These are phyloP conservation scores for Etia nguti DNA, from an alignment of 2,113 vertebrate genomes.

Conservation along the genomic window DNA sequence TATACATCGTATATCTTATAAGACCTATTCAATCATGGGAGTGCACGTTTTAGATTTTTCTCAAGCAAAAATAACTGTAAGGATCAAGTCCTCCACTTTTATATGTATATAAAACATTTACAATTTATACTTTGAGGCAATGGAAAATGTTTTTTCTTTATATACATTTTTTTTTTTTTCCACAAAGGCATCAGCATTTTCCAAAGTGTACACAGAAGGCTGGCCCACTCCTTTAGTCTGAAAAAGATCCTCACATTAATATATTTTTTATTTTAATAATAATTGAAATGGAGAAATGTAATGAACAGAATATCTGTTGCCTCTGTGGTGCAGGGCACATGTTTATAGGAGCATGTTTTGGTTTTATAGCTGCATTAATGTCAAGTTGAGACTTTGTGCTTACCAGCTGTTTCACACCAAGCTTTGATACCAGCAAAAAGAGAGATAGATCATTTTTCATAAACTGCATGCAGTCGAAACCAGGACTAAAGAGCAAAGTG, in stretches of 20 bases:
- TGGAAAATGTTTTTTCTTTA: not conserved
- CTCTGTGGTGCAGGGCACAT: not conserved
- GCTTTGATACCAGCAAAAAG: not conserved
- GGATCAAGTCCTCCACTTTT: not conserved
- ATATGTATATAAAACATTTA: not conserved
- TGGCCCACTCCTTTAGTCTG: not conserved
- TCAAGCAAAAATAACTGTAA: not conserved
- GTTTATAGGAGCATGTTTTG: not conserved
- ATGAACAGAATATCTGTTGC: not conserved
- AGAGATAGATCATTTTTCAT: too few relatives aligned
- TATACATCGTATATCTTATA: not conserved
- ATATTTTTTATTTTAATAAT: fast-evolving
- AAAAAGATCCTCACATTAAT: fast-evolving
- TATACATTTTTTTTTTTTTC: not conserved
- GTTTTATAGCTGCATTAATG: not conserved
- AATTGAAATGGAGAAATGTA: not conserved
- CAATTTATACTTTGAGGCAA: not conserved
- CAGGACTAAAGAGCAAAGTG: not conserved
- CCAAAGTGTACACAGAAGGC: fast-evolving
- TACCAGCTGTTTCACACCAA: not conserved
- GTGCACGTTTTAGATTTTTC: not conserved
- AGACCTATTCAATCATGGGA: not conserved
- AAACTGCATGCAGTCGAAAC: not conserved
- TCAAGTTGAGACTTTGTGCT: not conserved
- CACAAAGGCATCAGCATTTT: not conserved